phyloP scores from a whole-genome alignment of 2,113 vertebrate species.

The Channa maculata region DNA sequence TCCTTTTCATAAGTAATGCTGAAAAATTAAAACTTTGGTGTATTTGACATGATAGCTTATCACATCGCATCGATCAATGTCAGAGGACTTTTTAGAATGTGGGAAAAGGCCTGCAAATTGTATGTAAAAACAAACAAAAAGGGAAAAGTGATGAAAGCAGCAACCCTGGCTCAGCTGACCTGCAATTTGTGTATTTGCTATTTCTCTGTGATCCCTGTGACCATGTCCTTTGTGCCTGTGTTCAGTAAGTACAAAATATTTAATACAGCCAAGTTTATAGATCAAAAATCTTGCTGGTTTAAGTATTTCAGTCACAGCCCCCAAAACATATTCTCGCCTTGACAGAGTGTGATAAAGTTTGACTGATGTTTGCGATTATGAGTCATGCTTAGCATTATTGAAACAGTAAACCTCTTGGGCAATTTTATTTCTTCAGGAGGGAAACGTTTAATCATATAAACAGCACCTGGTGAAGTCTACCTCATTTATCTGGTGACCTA shows the following conservation, averaged over 20 bases:
- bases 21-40: slow-evolving; percentile 57
- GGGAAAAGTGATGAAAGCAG: slow-evolving; percentile 13
- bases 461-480: slow-evolving; percentile 33
- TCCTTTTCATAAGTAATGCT: slow-evolving; percentile 67
- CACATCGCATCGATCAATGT: neutral
- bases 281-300: slow-evolving; percentile 21
- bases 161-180: neutral
- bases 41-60: slow-evolving; percentile 39
- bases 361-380: slow-evolving; percentile 71
- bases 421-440: slow-evolving; percentile 59
- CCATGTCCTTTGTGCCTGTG: slow-evolving; percentile 5
- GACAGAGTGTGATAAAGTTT: slow-evolving; percentile 63
- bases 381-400: slow-evolving; percentile 65
- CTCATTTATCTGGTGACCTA: slow-evolving; percentile 71
- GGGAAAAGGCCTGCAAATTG: slow-evolving; percentile 21
- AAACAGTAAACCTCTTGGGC: slow-evolving; percentile 63
- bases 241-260: slow-evolving; percentile 6
- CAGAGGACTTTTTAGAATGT: slow-evolving; percentile 33
- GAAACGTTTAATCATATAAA: slow-evolving; percentile 54
- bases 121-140: slow-evolving; percentile 15
- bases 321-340: slow-evolving; percentile 51
- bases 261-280: neutral
- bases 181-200: no score
- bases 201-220: neutral
- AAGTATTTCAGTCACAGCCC: slow-evolving; percentile 40